These are phyloP conservation scores for Baryphthengus martii DNA, from an alignment of 2,113 vertebrate species.

Conservation along the genomic window DNA sequence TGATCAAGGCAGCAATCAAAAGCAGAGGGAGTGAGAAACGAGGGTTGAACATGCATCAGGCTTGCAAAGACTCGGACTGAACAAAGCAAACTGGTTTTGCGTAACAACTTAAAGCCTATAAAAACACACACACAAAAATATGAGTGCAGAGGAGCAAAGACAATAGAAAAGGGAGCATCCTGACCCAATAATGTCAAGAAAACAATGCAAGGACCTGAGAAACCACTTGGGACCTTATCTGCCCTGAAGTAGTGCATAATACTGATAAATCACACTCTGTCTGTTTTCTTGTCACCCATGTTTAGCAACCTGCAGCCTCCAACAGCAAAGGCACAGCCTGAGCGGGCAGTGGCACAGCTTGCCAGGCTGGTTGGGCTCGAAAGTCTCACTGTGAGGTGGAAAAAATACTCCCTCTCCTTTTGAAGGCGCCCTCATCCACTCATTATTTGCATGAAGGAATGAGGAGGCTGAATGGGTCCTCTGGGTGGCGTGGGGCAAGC, in stretches of 20 bases:
- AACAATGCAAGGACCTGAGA: background rate
- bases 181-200: background rate
- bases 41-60: background rate
- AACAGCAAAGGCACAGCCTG: background rate
- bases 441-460: background rate
- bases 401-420: background rate
- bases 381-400: background rate
- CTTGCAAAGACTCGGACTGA: background rate
- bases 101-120: background rate
- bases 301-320: background rate
- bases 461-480: background rate
- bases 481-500: background rate
- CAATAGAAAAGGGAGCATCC: background rate
- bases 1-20: background rate
- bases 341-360: fast-evolving
- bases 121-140: background rate
- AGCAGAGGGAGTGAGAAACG: background rate
- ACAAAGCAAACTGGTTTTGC: background rate
- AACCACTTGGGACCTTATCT: background rate
- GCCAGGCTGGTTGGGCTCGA: background rate
- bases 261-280: background rate
- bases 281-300: background rate
- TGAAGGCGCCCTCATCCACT: background rate
- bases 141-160: background rate
- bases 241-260: background rate